phyloP scores from a whole-genome alignment of 2,113 vertebrate species.

The Terrapene triunguis region DNA sequence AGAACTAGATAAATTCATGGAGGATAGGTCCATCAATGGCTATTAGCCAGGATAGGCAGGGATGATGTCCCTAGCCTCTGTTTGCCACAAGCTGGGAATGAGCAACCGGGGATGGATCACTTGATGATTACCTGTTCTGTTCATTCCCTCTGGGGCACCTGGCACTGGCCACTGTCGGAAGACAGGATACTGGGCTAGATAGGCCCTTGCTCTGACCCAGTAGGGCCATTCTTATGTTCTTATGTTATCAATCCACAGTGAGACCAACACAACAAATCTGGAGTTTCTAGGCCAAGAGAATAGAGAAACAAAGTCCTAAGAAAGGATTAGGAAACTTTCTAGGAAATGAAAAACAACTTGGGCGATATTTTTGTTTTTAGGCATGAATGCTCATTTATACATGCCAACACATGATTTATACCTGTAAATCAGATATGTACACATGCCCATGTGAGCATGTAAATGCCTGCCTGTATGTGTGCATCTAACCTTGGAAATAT shows the following conservation, averaged over 20 bases:
- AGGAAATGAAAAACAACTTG: constrained; percentile 55
- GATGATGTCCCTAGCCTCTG: too few relatives aligned
- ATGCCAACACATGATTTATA: constrained; percentile 60
- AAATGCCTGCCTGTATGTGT: constrained; percentile 54
- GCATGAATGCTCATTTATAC: constrained; percentile 33
- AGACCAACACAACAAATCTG: background rate
- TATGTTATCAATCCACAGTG: background rate
- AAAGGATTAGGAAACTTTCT: constrained; percentile 22
- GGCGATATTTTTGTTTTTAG: constrained; percentile 59
- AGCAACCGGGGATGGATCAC: too few relatives aligned
- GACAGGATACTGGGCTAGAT: too few relatives aligned
- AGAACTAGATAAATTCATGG: too few relatives aligned
- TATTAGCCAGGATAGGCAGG: too few relatives aligned
- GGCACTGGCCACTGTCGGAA: too few relatives aligned
- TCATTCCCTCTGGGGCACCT: too few relatives aligned
- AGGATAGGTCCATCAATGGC: too few relatives aligned
- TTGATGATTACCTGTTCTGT: too few relatives aligned
- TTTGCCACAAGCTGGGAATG: too few relatives aligned
- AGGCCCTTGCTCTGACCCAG: too few relatives aligned
- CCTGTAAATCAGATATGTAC: constrained; percentile 67
- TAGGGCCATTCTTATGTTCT: too few relatives aligned
- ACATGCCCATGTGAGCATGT: constrained; percentile 59
- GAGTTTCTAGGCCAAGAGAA: background rate
- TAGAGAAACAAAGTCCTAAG: constrained; percentile 6
- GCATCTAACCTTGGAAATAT: constrained; percentile 18